Evolutionary conservation across 2,888 invertebrate species (phyloP), one percentile per base, ranked within the genome.

Genomic region (Rhopalosiphum nymphaeae): DNA sequence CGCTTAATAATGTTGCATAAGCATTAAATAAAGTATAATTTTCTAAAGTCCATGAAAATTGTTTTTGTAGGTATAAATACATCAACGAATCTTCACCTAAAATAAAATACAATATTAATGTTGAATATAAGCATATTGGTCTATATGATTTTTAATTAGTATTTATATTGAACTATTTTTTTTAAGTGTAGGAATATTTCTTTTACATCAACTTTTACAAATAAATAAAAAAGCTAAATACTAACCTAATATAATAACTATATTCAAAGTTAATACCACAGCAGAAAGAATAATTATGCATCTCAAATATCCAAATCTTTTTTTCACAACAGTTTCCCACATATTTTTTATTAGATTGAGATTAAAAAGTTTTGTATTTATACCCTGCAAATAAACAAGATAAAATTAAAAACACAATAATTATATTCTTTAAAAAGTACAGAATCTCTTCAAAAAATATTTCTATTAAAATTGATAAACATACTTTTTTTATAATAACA

Each of bases 11-110:
- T 11, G 93, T 94, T 29, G 93, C 36, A 49, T 94, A 94, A 4
- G 97, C 97, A 36, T 96, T 96, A 95, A 96, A 97, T 67, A 96
- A 96, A 0, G 97, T 97, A 95, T 96, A 97, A 56, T 97, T 96
- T 92, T 96, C 96, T 61, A 97, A 96, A 36, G 97, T 96, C 98
- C 98, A 98, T 44, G 97, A 96, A 86, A 98, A 97, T 95, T 97
- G 97, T 78, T 97, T 96, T 95, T 97, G 96, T 13, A 97, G 96
- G 95, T 97, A 98, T 95, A 97, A 95, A 95, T 97, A 98, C 90
- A 96, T 96, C n/a, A 97, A 96, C 25, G 96, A 95, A 36, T 95
- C 94, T 49, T 96, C 95, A n/a, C 97, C 97, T 95, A 86, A 61
- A 92, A 78, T 67, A 67, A 42, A 90, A 46, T 57, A 25, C 2